phyloP scores from a whole-genome alignment of 1,140 invertebrate species.

The Halictus rubicundus region DNA sequence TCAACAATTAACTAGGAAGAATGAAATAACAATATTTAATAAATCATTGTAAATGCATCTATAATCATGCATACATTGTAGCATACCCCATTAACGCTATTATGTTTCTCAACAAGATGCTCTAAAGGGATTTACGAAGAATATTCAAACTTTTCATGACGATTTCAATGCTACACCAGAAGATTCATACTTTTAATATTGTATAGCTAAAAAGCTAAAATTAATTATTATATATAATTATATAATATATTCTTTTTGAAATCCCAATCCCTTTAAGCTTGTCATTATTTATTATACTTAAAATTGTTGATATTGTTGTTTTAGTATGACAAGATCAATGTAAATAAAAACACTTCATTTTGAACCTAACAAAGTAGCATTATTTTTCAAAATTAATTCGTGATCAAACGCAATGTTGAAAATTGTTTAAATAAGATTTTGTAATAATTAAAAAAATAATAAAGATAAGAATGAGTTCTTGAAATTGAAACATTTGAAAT shows the following conservation, averaged over 20 bases:
- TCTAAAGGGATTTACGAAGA: constrained; percentile 27
- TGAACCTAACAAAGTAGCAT: constrained; percentile 23
- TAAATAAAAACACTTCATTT: too few relatives aligned
- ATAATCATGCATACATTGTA: constrained; percentile 50
- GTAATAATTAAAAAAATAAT: constrained; percentile 53
- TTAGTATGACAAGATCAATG: not conserved
- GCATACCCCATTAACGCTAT: constrained; percentile 41
- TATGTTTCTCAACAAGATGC: constrained; percentile 30
- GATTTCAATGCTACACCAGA: not conserved
- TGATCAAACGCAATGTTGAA: constrained; percentile 43
- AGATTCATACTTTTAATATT: too few relatives aligned
- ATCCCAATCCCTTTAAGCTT: constrained; percentile 18
- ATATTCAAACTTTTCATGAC: not conserved
- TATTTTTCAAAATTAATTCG: constrained; percentile 39
- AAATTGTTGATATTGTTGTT: not conserved
- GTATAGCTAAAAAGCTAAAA: not conserved
- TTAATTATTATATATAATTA: not conserved
- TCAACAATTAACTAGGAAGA: constrained; percentile 60
- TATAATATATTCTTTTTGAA: not conserved
- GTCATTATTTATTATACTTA: not conserved
- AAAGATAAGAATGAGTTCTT: constrained; percentile 63
- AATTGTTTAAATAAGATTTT: constrained; percentile 33
- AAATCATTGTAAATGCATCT: constrained; percentile 44
- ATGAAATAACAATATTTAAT: constrained; percentile 52
- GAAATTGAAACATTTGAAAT: constrained; percentile 61